Evolutionary conservation across 2,113 vertebrate genomes (phyloP), one percentile per base, ranked within the genome.

Genomic region (Oncorhynchus tshawytscha): DNA sequence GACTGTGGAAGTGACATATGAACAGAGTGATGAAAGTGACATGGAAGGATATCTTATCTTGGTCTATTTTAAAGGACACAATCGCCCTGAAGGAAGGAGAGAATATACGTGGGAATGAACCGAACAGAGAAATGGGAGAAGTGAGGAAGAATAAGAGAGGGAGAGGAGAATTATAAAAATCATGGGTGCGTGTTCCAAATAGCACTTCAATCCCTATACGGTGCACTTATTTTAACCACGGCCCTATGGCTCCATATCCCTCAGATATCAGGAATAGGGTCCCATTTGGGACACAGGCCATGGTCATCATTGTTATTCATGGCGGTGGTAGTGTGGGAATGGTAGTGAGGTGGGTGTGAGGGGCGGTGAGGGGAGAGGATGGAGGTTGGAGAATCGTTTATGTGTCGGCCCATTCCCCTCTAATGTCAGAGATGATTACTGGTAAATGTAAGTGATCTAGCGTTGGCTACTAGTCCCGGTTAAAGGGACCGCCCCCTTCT

Each of bases 401-500:
- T 84, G 88, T 81, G 68, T 87, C 86, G 51, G 79, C 73, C 82
- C 66, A 67, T 87, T 92, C 88, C 90, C 88, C 88, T 92, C 84
- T 86, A 89, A 88, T 87, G 89, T 89, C 85, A 71, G 70, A 87
- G 83, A 89, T 86, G 91, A 91, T 90, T 89, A 86, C 73, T 57
- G 74, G 71, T 76, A 91, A 88, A 90, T 88, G 90, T 82, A 88
- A 85, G 87, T 85, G 84, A 88, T 90, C 78, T 84, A 68, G 83
- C 78, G 67, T 70, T 66, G 57, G 77, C 72, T 51, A 77, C 82
- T 91, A 88, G 91, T 91, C 85, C 84, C 60, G 49, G 77, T 80
- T 82, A 81, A 80, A 85, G 78, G 85, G 76, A 81, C 62, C 78
- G 76, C 74, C 70, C 62, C 27, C 60, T 59, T 39, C 57, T 71